Conservation (phyloP, 2,888 invertebrate genomes). For the Lepidonotus clava region DNA sequence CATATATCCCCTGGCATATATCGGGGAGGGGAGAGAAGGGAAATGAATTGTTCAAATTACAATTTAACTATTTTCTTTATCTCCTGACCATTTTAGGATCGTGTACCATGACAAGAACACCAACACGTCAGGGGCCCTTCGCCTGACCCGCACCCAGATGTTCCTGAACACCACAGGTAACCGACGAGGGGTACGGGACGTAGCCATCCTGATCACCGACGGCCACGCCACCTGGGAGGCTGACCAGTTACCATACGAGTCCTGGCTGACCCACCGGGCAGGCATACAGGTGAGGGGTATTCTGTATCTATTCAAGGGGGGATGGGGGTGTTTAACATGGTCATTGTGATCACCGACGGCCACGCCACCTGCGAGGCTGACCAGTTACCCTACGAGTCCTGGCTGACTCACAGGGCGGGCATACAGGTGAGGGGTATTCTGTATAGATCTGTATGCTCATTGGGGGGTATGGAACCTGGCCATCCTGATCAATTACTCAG, state of each 20-base stretch:
- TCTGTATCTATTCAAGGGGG: too few relatives aligned
- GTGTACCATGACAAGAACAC: slow-evolving; percentile 43
- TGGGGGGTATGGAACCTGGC: too few relatives aligned
- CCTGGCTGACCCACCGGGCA: slow-evolving; percentile 63
- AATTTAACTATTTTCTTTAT: too few relatives aligned
- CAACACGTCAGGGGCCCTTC: slow-evolving; percentile 52
- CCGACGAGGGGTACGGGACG: slow-evolving; percentile 59
- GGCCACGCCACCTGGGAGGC: slow-evolving; percentile 58
- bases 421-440: too few relatives aligned
- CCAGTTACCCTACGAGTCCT: slow-evolving; percentile 27
- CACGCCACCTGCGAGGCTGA: slow-evolving; percentile 55
- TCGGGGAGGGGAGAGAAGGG: too few relatives aligned
- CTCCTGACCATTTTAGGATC: too few relatives aligned
- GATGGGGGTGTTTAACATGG: slow-evolving; percentile 62
- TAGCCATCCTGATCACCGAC: slow-evolving; percentile 64
- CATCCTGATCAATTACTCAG: too few relatives aligned
- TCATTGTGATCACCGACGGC: slow-evolving; percentile 64
- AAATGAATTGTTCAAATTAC: too few relatives aligned
- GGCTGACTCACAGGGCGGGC: slow-evolving; percentile 66
- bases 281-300: slow-evolving; percentile 63
- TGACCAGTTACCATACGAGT: slow-evolving; percentile 36
- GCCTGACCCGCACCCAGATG: slow-evolving; percentile 6
- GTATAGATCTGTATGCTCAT: too few relatives aligned
- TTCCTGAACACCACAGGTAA: not conserved
- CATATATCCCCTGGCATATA: too few relatives aligned